Percentiles rank a stretch among this genome's conserved stretches.
phyloP scores from a whole-genome alignment of 2,797 vertebrate genomes.

The Hydrocynus forskahlii region DNA sequence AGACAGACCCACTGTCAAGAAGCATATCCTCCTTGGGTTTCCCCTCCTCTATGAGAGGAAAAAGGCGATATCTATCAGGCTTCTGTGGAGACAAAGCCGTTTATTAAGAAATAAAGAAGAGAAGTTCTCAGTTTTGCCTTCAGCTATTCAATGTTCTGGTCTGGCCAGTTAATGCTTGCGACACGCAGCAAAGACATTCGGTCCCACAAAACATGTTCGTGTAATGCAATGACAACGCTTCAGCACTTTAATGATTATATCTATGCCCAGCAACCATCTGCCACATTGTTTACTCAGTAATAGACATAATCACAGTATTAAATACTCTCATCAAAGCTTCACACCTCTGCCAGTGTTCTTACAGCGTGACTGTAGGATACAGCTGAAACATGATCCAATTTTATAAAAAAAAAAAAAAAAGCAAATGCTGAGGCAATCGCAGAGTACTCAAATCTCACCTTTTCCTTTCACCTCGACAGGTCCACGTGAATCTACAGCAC shows the following conservation, averaged over 20 bases:
- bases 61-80: slow-evolving; percentile 53
- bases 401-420: background rate
- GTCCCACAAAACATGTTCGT: background rate
- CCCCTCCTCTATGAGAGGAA: slow-evolving; percentile 43
- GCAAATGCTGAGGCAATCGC: background rate
- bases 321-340: background rate
- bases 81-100: slow-evolving; percentile 49
- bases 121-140: slow-evolving; percentile 49
- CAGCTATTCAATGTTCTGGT: slow-evolving; percentile 37
- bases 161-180: slow-evolving; percentile 21
- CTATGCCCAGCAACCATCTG: background rate
- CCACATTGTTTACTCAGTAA: slow-evolving; percentile 17
- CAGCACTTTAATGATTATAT: slow-evolving; percentile 2
- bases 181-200: slow-evolving; percentile 7
- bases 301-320: background rate
- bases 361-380: background rate
- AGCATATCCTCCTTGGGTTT: slow-evolving; percentile 56
- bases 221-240: background rate
- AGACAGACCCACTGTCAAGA: slow-evolving; percentile 64
- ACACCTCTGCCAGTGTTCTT: background rate
- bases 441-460: slow-evolving; percentile 10
- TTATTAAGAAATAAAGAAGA: slow-evolving; percentile 62
- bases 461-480: slow-evolving; percentile 1
- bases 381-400: background rate
- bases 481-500: slow-evolving; percentile 26